Conservation (phyloP, 2,888 invertebrate species). For the Urechis unicinctus region DNA sequence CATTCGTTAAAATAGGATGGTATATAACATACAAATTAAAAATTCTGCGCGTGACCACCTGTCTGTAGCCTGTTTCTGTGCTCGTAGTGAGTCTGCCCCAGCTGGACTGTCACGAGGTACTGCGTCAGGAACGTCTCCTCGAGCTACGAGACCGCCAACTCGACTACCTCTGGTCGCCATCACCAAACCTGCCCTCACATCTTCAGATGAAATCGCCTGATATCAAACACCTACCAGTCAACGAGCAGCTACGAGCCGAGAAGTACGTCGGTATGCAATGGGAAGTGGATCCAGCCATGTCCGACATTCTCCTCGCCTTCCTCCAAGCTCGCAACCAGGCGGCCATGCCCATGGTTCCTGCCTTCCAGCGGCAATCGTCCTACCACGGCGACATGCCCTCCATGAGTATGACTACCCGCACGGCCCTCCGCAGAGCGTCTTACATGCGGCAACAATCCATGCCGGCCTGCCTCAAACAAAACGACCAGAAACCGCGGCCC, state of each 20-base stretch:
- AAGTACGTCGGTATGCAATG: constrained; percentile 19
- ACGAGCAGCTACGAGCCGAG: constrained; percentile 19
- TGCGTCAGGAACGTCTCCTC: constrained; percentile 20
- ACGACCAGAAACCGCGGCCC: not conserved
- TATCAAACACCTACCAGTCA: constrained; percentile 17
- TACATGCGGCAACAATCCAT: not conserved
- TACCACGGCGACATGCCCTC: constrained; percentile 11
- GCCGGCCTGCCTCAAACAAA: too few relatives aligned
- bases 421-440: not conserved
- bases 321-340: not conserved
- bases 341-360: constrained; percentile 10
- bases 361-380: constrained; percentile 11
- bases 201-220: constrained; percentile 11
- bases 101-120: constrained; percentile 19
- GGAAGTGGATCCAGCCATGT: constrained; percentile 18
- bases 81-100: constrained; percentile 19
- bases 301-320: constrained; percentile 13
- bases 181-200: constrained; percentile 10
- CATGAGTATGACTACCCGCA: not conserved
- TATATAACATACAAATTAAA: too few relatives aligned
- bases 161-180: constrained; percentile 18
- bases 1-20: too few relatives aligned
- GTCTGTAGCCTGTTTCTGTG: not conserved
- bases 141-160: constrained; percentile 20
- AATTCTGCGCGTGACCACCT: not conserved